phyloP scores from a whole-genome alignment of 1,140 invertebrate genomes.

The Drosophila kanapiae region DNA sequence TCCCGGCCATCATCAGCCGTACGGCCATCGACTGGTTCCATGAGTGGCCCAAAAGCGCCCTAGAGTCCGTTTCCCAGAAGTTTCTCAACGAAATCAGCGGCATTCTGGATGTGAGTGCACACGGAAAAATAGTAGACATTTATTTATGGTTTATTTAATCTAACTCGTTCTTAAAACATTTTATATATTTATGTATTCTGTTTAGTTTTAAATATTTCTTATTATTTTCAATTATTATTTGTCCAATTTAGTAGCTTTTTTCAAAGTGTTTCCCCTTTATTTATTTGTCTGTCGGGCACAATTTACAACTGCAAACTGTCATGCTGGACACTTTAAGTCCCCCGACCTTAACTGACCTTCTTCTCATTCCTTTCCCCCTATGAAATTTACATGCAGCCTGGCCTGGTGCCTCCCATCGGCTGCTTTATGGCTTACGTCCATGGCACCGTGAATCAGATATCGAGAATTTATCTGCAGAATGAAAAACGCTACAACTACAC shows the following conservation, averaged over 20 bases:
- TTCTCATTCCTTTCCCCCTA: background rate
- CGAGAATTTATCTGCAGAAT: conserved; percentile 93
- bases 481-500: conserved; percentile 98
- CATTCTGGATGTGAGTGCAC: conserved; percentile 88
- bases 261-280: conserved; percentile 32
- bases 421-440: conserved; percentile 97
- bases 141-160: background rate
- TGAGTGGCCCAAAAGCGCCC: conserved; percentile 96
- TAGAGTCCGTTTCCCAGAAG: conserved; percentile 94
- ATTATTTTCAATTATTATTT: background rate
- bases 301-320: conserved; percentile 67
- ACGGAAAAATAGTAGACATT: background rate
- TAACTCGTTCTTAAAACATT: background rate
- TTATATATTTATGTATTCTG: background rate
- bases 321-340: conserved; percentile 50
- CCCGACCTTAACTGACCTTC: conserved; percentile 18
- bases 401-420: conserved; percentile 87
- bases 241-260: background rate
- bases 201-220: background rate
- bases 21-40: conserved; percentile 98
- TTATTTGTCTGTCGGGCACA: conserved; percentile 55
- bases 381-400: conserved; percentile 84
- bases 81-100: conserved; percentile 92
- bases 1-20: conserved; percentile 97
- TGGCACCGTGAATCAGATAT: conserved; percentile 95